Base-by-base conservation (phyloP, 2,113 vertebrate species). In the Emydocephalus ijimae region DNA sequence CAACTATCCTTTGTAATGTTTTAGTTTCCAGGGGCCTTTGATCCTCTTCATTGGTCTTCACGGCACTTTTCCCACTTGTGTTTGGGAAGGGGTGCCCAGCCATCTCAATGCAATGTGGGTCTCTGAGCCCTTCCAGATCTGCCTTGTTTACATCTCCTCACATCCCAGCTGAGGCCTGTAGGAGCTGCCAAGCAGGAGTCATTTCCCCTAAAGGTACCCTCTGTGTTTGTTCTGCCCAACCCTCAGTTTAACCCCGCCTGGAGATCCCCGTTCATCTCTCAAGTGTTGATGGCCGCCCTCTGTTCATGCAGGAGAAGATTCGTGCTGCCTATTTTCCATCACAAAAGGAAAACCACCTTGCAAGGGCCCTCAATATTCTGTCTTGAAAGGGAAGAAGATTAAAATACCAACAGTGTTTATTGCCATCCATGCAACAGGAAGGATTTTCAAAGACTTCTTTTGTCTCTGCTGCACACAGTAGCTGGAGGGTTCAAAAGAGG, bases 401-500 rank as follows among this genome's bases (percentile, higher is more conserved):
- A 97, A 90, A 96, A 91, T 95, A 94, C 93, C 94, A 87, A 85
- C 95, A 96, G 95, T 95, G 97, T 97, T 98, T 97, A 97, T 97
- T 98, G 97, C 97, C 97, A 96, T 97, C 97, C 95, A 95, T 95
- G 92, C 43, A 26, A 24, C 39, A 95, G 64, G 96, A 93, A 93
- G 93, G 95, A 96, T 96, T 94, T 92, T 97, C 97, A 96, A 94
- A 97, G 96, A 21, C 74, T 96, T 21, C 97, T 96, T 97, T 52
- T 97, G 96, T 81, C 94, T 98, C 96, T 93, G 0, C 95, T 95
- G 95, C 95, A 94, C 96, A 97, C 97, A 95, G 98, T 98, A 98
- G 97, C 97, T 95, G 95, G 92, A 94, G 95, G 97, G 98, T 98
- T 97, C 97, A 96, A 96, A 92, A 92, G 91, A 97, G 97, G 97